A percentile compares a stretch with the other conserved stretches of the same genome.
These are phyloP conservation scores for Drosophila aff. DNA, from an alignment of 1,140 invertebrate genomes.

Conservation along the genomic window DNA sequence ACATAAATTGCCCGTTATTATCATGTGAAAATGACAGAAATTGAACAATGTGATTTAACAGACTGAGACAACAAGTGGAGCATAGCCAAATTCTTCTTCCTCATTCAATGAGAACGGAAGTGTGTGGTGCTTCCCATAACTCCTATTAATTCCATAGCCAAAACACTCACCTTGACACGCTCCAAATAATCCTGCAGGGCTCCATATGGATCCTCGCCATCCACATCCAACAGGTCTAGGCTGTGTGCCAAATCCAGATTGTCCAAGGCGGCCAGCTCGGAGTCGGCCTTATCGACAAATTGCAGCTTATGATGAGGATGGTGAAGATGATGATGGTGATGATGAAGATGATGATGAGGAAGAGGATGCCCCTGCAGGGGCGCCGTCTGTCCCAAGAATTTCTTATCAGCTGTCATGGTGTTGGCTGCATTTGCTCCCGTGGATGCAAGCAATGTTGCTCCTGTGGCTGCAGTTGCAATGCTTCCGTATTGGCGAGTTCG, in stretches of 20 bases:
- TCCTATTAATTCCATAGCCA: background rate
- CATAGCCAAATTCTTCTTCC: conserved; percentile 1
- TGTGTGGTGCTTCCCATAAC: conserved; percentile 15
- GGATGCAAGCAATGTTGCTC: conserved; percentile 1
- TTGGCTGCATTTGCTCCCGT: conserved; percentile 44
- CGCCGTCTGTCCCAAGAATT: conserved; percentile 66
- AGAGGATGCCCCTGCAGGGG: conserved; percentile 55
- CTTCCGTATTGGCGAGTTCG: conserved; percentile 81
- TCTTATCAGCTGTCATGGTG: conserved; percentile 81
- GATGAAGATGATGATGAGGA: conserved; percentile 18
- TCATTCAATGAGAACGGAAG: conserved; percentile 16
- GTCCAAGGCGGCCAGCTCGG: conserved; percentile 72
- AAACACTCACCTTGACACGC: conserved; percentile 77
- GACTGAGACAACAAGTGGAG: conserved; percentile 35
- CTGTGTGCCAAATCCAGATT: conserved; percentile 78
- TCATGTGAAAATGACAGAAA: conserved; percentile 57
- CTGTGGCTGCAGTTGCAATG: conserved; percentile 40
- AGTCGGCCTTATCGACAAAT: conserved; percentile 72
- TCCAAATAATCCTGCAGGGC: conserved; percentile 79
- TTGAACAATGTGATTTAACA: conserved; percentile 43
- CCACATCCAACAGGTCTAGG: conserved; percentile 75
- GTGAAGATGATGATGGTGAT: conserved; percentile 37
- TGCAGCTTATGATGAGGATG: conserved; percentile 77
- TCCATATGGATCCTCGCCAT: conserved; percentile 79
- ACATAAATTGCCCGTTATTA: conserved; percentile 51